Evolutionary conservation across 2,797 vertebrate genomes (phyloP).

Genomic region (Melanotaenia trifasciata): DNA sequence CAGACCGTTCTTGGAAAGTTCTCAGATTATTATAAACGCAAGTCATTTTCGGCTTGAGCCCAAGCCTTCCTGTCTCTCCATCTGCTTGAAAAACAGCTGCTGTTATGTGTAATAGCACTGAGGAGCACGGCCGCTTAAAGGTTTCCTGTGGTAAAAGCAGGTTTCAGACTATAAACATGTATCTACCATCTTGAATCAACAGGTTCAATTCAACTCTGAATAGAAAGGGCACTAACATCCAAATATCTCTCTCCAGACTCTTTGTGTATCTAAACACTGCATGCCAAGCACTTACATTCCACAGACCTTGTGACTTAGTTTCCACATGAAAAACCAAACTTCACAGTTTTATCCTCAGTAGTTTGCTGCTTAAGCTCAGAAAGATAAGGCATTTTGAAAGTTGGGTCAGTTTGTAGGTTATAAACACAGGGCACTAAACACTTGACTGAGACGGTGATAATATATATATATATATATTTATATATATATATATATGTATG

Average conservation of each 20-base stretch:
- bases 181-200: conserved; percentile 35
- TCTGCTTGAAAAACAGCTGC: conserved; percentile 64
- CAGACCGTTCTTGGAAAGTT: conserved; percentile 54
- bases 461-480: no score
- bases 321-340: conserved; percentile 46
- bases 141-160: conserved; percentile 48
- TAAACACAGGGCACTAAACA: neutral
- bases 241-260: conserved; percentile 1
- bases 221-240: conserved; percentile 15
- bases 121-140: conserved; percentile 34
- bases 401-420: neutral
- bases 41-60: conserved; percentile 50
- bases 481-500: no score
- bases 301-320: conserved; percentile 42
- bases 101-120: conserved; percentile 26
- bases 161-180: conserved; percentile 26
- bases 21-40: conserved; percentile 55
- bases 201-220: conserved; percentile 46
- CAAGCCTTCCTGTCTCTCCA: conserved; percentile 31
- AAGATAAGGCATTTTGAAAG: neutral
- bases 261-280: conserved; percentile 14
- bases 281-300: conserved; percentile 49
- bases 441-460: neutral
- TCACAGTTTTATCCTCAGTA: conserved; percentile 21
- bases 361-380: conserved; percentile 15